Base-by-base conservation (phyloP, 2,888 invertebrate genomes). In the Cremastinae sp. region DNA sequence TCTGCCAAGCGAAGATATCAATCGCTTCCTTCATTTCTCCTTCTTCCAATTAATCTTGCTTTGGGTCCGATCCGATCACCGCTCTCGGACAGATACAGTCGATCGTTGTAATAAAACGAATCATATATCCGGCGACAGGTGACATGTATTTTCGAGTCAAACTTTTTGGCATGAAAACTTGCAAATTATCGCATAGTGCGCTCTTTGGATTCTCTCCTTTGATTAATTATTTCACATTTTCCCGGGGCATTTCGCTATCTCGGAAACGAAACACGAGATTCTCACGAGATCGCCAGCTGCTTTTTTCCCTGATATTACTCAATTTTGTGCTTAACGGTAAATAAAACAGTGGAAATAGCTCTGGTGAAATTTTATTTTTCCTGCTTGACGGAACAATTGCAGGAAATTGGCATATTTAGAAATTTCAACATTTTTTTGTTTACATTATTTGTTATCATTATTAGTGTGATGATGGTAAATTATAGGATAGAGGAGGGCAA, bases 131-230 rank as follows among this genome's bases (percentile, higher is more conserved):
- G 62, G 8, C 61, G 68, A 72, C 76, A 73, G 68, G 76, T 73
- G 76, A 68, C 58, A 51, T 51, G 45, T 58, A 62, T 61, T 72
- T 75, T 64, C 45, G 68, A 58, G 41, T 28, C 18, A 62, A 65
- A 62, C 43, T 73, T 73, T 76, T 69, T 76, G 76, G 76, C 76
- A 76, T 55, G 51, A 41, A 28, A 16, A 37, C 8, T 1, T 41
- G 37, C 28, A 12, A 59, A 53, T 75, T 45, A 20, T 65, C 55
- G 16, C 20, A 22, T 12, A 37, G n/a, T 16, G 20, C 56, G 41
- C 20, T 35, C 8, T 51, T 12, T 37, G 62, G 35, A 49, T 37
- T 18, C 37, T 10, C 12, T n/a, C n/a, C 47, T 47, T 43, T 58
- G 47, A 66, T 66, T 62, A 43, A 65, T 45, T 43, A 43, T 47